These are phyloP conservation scores for Condylura cristata DNA, from an alignment of 2,113 vertebrate genomes.

Conservation along the genomic window DNA sequence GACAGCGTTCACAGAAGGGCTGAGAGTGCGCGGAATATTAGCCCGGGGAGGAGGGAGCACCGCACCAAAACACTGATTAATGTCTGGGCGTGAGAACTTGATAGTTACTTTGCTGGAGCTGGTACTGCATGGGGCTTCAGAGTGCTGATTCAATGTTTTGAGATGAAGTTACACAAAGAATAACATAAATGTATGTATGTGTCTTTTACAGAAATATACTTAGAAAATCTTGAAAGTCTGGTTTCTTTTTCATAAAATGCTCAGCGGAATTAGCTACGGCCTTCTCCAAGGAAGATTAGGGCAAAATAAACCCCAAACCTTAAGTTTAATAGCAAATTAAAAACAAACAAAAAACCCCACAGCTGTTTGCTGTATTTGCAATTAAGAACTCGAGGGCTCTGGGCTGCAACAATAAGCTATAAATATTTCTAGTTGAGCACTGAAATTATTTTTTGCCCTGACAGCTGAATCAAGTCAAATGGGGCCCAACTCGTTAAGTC, in stretches of 20 bases:
- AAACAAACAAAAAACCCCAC: background rate
- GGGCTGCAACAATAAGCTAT: background rate
- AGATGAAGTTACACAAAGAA: background rate
- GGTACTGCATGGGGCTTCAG: background rate
- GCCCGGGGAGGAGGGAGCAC: background rate
- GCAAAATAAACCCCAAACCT: slow-evolving; percentile 2
- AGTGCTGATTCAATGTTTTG: background rate
- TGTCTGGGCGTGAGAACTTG: background rate
- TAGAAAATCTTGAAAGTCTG: slow-evolving; percentile 11
- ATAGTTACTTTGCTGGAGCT: background rate
- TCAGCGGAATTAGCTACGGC: slow-evolving; percentile 9
- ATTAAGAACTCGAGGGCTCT: background rate
- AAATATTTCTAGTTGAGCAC: background rate
- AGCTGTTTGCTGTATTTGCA: background rate
- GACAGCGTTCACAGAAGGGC: background rate
- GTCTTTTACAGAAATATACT: background rate
- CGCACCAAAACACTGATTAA: background rate
- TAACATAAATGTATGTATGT: background rate
- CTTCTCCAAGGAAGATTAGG: slow-evolving; percentile 12
- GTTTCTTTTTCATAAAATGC: slow-evolving; percentile 64
- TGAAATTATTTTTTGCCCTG: background rate
- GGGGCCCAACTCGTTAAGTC: background rate
- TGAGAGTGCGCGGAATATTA: background rate
- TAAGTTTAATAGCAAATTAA: slow-evolving; percentile 35
- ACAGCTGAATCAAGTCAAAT: background rate